phyloP scores from a whole-genome alignment of 2,888 invertebrate species.

The Clanis bilineata region DNA sequence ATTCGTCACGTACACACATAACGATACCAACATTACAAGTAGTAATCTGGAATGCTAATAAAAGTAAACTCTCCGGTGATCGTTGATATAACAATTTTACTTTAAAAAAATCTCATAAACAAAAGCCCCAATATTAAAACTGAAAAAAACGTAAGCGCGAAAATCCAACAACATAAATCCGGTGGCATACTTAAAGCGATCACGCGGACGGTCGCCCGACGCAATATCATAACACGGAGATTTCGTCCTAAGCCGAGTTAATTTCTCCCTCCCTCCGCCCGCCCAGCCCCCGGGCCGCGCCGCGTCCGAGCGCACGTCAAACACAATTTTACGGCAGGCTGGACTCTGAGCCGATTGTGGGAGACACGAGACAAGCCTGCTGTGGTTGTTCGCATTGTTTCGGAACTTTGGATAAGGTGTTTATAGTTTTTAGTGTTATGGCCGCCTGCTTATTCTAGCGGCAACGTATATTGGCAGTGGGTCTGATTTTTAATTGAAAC shows the following conservation, averaged over 20 bases:
- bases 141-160: conserved; percentile 44
- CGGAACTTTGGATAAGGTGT: conserved; percentile 38
- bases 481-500: too few species aligned
- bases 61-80: too few species aligned
- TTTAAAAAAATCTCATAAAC: background rate
- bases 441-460: background rate
- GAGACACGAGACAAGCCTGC: conserved; percentile 74
- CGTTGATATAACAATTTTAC: too few species aligned
- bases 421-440: background rate
- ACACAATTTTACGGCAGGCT: conserved; percentile 79
- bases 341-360: conserved; percentile 79
- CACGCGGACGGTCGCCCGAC: conserved; percentile 44
- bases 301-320: conserved; percentile 71
- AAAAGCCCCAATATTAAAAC: conserved; percentile 14
- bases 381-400: conserved; percentile 28
- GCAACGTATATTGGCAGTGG: too few species aligned
- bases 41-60: too few species aligned
- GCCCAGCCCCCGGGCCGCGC: conserved; percentile 29
- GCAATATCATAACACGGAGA: conserved; percentile 74
- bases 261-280: conserved; percentile 45
- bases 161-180: conserved; percentile 41
- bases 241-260: conserved; percentile 75
- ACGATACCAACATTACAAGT: too few species aligned
- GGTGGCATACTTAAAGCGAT: conserved; percentile 65
- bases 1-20: too few species aligned